Conservation (phyloP, 2,113 vertebrate genomes). For the Gadus chalcogrammus region DNA sequence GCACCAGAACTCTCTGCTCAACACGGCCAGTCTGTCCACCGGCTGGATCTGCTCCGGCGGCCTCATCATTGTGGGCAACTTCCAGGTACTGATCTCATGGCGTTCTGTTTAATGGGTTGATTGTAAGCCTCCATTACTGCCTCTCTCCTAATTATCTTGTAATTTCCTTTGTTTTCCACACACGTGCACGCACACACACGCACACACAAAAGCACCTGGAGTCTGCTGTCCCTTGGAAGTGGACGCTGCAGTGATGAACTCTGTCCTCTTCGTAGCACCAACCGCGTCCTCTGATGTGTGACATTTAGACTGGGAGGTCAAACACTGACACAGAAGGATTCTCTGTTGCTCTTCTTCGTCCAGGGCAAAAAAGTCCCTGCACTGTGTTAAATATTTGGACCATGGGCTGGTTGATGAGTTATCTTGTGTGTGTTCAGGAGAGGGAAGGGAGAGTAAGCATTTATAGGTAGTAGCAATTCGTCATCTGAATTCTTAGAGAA, state of each 20-base stretch:
- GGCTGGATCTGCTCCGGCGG: slow-evolving; percentile 76
- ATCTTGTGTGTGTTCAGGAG: slow-evolving; percentile 30
- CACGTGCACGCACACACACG: neutral
- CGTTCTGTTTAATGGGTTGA: too few species aligned
- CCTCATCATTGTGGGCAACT: slow-evolving; percentile 78
- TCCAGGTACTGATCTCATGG: slow-evolving; percentile 64
- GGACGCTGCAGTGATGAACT: neutral
- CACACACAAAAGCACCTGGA: neutral
- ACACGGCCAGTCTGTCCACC: slow-evolving; percentile 68
- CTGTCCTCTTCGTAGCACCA: neutral
- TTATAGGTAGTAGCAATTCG: neutral
- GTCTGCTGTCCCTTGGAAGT: neutral
- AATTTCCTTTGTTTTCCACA: too few species aligned
- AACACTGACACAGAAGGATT: slow-evolving; percentile 14
- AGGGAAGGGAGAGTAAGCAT: neutral
- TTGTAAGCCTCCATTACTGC: neutral
- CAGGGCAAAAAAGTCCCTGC: slow-evolving; percentile 46
- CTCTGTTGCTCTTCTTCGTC: slow-evolving; percentile 33
- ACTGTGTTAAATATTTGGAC: slow-evolving; percentile 64
- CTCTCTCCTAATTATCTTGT: too few species aligned
- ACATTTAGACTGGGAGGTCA: too few species aligned
- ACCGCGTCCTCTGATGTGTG: neutral
- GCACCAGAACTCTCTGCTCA: slow-evolving; percentile 69
- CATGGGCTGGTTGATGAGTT: slow-evolving; percentile 47
- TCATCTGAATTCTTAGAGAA: too few species aligned